A percentile compares a stretch with the other conserved stretches of the same genome.
Conservation (phyloP, 2,797 vertebrate species). For the Falco berigora region DNA sequence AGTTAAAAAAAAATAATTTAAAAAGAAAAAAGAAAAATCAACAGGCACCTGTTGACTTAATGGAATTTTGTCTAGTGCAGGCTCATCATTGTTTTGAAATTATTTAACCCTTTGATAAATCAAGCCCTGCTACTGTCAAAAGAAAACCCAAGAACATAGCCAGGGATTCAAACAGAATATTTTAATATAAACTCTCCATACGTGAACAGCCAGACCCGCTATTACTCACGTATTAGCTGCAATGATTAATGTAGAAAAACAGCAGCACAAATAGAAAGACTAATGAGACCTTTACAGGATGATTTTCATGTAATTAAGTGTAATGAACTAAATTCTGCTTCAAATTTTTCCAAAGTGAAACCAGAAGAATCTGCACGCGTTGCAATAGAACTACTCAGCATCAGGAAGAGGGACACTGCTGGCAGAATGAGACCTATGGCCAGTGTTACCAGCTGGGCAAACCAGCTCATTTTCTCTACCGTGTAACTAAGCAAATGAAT, state of each 20-base stretch:
- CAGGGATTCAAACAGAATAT: neutral
- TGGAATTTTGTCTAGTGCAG: neutral
- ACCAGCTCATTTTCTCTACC: neutral
- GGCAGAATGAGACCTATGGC: neutral
- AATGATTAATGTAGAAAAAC: neutral
- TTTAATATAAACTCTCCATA: neutral
- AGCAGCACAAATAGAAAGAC: neutral
- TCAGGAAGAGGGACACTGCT: neutral
- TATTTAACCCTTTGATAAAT: neutral
- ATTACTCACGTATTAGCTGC: neutral
- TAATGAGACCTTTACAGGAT: conserved; percentile 9
- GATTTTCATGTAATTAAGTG: neutral
- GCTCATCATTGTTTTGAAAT: neutral
- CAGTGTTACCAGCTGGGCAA: neutral
- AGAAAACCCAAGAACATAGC: neutral
- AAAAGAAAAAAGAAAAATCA: neutral
- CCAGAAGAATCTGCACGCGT: neutral
- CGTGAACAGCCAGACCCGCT: neutral
- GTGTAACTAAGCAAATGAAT: neutral
- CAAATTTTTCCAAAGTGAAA: neutral
- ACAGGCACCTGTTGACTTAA: neutral
- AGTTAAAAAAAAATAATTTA: neutral
- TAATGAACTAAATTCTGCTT: neutral
- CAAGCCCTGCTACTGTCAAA: neutral
- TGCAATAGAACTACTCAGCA: neutral